phyloP scores from a whole-genome alignment of 2,113 vertebrate genomes.

The Shinisaurus crocodilurus region DNA sequence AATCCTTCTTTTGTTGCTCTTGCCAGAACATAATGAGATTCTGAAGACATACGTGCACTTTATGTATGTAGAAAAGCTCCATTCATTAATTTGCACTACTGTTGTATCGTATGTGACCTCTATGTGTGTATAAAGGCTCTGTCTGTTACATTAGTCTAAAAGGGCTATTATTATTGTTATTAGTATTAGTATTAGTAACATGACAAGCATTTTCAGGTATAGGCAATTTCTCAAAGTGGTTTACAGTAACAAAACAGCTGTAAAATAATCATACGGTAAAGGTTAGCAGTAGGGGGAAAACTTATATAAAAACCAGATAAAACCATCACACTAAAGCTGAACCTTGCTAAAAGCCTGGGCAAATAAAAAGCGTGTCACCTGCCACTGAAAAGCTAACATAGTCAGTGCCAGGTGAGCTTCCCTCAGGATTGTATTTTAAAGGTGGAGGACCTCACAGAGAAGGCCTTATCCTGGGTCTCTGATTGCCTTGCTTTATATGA shows the following conservation, averaged over 20 bases:
- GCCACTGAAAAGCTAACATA: background rate
- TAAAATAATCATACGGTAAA: background rate
- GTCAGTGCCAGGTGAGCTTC: background rate
- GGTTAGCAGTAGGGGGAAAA: background rate
- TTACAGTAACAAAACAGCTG: background rate
- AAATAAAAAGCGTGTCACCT: background rate
- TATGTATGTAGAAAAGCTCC: background rate
- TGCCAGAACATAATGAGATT: constrained; percentile 30
- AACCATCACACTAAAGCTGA: background rate
- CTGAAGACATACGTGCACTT: background rate
- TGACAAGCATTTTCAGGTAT: background rate
- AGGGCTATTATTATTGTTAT: background rate
- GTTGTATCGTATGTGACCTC: background rate
- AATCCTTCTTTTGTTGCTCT: background rate
- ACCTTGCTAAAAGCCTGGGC: background rate
- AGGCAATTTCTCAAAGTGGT: background rate
- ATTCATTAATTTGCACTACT: background rate
- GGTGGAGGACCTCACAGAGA: too few species aligned
- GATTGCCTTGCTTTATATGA: too few species aligned
- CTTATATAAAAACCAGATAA: background rate
- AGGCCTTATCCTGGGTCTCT: too few species aligned
- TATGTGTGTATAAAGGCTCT: background rate
- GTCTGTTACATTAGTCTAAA: background rate
- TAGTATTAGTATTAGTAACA: background rate
- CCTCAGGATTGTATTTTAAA: background rate